These are phyloP conservation scores for Acanthosoma haemorrhoidale DNA, from an alignment of 2,888 invertebrate species.

Conservation along the genomic window DNA sequence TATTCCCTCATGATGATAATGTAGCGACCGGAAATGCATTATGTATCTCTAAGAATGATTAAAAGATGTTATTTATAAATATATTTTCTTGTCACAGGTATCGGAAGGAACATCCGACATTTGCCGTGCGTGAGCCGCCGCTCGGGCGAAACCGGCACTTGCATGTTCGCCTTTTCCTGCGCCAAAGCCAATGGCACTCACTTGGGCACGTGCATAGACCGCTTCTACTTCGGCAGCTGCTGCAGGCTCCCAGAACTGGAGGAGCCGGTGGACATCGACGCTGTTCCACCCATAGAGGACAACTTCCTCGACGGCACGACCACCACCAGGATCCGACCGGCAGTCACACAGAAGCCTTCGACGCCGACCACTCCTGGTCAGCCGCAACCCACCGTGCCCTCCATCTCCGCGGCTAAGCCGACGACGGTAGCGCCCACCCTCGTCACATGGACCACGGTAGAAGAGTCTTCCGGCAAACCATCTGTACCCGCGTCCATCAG, in stretches of 20 bases:
- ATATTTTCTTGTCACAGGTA: slow-evolving; percentile 54
- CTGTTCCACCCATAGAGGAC: slow-evolving; percentile 43
- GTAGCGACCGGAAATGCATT: too few species aligned
- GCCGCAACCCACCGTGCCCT: background rate
- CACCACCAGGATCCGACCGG: slow-evolving; percentile 40
- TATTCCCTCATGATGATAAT: too few species aligned
- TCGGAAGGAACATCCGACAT: slow-evolving; percentile 83
- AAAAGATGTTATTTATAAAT: too few species aligned
- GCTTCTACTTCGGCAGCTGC: slow-evolving; percentile 90
- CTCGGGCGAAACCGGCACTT: slow-evolving; percentile 73
- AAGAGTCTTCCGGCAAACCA: slow-evolving; percentile 50
- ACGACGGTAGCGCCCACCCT: slow-evolving; percentile 44
- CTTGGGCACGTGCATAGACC: slow-evolving; percentile 85
- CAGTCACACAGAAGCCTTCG: slow-evolving; percentile 40
- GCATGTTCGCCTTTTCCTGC: slow-evolving; percentile 93
- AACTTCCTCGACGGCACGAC: slow-evolving; percentile 57
- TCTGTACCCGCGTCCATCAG: slow-evolving; percentile 27
- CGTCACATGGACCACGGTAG: slow-evolving; percentile 44
- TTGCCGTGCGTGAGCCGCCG: slow-evolving; percentile 79
- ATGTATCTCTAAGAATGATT: too few species aligned
- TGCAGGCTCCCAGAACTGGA: slow-evolving; percentile 67
- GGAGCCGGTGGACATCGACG: slow-evolving; percentile 39
- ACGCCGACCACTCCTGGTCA: background rate
- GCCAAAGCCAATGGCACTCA: slow-evolving; percentile 86
- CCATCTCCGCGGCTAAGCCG: background rate